Conservation (phyloP, 2,888 invertebrate genomes). For the Cheilosia impressa region DNA sequence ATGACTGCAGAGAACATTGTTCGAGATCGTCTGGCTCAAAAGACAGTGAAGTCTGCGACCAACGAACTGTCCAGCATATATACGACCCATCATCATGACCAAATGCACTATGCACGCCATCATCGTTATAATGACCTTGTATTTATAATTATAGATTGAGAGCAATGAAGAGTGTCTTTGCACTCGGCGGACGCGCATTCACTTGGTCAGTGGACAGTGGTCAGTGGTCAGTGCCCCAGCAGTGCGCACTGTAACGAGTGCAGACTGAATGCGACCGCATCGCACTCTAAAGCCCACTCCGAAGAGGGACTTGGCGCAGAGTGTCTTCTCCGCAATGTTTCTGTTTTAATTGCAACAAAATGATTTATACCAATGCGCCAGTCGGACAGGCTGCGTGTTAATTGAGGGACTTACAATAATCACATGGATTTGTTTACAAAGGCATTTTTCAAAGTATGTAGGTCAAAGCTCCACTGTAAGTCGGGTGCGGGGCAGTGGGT, state of each 20-base stretch:
- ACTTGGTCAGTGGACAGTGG: slow-evolving; percentile 15
- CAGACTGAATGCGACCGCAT: slow-evolving; percentile 1
- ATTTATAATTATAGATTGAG: slow-evolving; percentile 74
- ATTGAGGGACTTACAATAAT: slow-evolving; percentile 27
- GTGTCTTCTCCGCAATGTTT: slow-evolving; percentile 29
- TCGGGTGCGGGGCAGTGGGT: slow-evolving; percentile 7
- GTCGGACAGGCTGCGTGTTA: slow-evolving; percentile 18
- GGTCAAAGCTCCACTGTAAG: slow-evolving; percentile 37
- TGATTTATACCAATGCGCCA: slow-evolving; percentile 42
- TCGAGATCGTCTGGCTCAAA: slow-evolving; percentile 18
- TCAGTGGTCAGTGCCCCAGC: slow-evolving; percentile 4
- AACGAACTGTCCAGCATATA: slow-evolving; percentile 17
- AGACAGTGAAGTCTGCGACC: background rate
- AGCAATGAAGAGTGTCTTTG: slow-evolving; percentile 74
- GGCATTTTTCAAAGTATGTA: slow-evolving; percentile 17
- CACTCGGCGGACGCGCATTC: slow-evolving; percentile 49
- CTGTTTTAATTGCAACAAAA: slow-evolving; percentile 49
- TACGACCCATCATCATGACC: slow-evolving; percentile 54
- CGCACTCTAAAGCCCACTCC: background rate
- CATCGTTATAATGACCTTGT: slow-evolving; percentile 68
- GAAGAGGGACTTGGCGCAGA: background rate
- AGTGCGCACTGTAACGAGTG: background rate
- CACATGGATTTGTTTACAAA: slow-evolving; percentile 10
- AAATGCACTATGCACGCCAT: slow-evolving; percentile 54
- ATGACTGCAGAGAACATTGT: slow-evolving; percentile 52